Evolutionary conservation across 2,797 vertebrate genomes (phyloP), one percentile per base, ranked within the genome.

Genomic region (Acropternis orthonyx): DNA sequence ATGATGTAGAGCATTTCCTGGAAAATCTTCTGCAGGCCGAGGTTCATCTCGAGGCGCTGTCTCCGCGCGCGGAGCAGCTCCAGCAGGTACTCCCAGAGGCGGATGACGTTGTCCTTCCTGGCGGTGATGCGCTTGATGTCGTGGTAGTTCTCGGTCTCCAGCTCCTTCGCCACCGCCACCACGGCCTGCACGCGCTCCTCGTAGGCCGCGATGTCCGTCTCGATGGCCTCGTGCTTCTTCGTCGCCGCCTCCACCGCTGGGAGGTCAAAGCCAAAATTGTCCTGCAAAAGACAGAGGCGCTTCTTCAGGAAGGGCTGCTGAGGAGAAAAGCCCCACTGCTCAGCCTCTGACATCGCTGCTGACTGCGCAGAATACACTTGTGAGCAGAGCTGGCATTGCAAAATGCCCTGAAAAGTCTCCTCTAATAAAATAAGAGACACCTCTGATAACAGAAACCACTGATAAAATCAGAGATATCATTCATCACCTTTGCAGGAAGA

Each of bases 1-100:
- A 99, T 99, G 95, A 99, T 99, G 97, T 99, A 98, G 8, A 99
- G 98, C 99, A 99, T 99, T 92, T 99, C 99, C 98, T 99, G 99
- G 98, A 99, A 99, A 95, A 99, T 99, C 69, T 99, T 98, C 96
- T 99, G 99, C 95, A 99, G 97, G 3, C 99, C 99, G 55, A 99
- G 98, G 97, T 98, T 99, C 98, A 98, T 98, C 98, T 99, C 99
- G 61, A 99, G 98, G 4, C 99, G 95, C 88, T 97, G 98, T 30
- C 99, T 95, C 7, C 99, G 98, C 3, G 99, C 99, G 88, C 98
- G 98, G 78, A 99, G 98, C 92, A 99, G 98, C 96, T 99, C 99
- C 97, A 99, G 98, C 68, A 99, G 98, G 77, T 99, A 99, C 78
- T 99, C 99, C 99, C 99, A 99, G 59, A 99, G 98, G 1, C 99